Conservation (phyloP, 2,888 invertebrate genomes). For the Limulus polyphemus region DNA sequence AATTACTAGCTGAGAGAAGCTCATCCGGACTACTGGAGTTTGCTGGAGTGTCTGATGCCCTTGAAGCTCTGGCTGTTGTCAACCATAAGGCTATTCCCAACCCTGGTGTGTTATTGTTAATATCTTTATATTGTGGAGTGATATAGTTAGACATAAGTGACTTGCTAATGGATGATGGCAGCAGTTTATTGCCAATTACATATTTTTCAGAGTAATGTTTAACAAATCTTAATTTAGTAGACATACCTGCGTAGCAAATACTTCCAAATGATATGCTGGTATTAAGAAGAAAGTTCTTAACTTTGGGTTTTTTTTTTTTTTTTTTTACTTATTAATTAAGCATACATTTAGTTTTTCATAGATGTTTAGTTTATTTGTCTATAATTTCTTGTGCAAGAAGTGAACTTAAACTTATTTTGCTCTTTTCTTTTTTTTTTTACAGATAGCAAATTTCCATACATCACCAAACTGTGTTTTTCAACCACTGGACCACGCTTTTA, state of each 20-base stretch:
- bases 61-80: slow-evolving; percentile 88
- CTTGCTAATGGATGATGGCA: neutral
- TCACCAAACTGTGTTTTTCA: slow-evolving; percentile 96
- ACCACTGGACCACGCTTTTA: slow-evolving; percentile 39
- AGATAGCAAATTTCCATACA: slow-evolving; percentile 96
- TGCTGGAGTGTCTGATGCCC: slow-evolving; percentile 76
- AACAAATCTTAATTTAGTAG: too few relatives aligned
- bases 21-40: slow-evolving; percentile 90
- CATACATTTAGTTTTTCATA: too few relatives aligned
- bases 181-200: neutral
- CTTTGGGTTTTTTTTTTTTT: neutral
- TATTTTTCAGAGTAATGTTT: neutral
- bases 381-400: neutral
- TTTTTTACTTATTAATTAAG: too few relatives aligned
- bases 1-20: slow-evolving; percentile 43
- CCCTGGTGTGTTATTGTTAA: slow-evolving; percentile 54
- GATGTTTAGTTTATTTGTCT: too few relatives aligned
- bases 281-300: neutral
- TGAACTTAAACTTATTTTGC: slow-evolving; percentile 1
- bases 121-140: neutral
- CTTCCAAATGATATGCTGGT: neutral
- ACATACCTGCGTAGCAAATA: neutral
- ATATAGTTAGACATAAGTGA: neutral
- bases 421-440: slow-evolving; percentile 39
- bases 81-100: slow-evolving; percentile 94